Evolutionary conservation across 2,888 invertebrate species (phyloP).

Genomic region (Embidobia sp.): DNA sequence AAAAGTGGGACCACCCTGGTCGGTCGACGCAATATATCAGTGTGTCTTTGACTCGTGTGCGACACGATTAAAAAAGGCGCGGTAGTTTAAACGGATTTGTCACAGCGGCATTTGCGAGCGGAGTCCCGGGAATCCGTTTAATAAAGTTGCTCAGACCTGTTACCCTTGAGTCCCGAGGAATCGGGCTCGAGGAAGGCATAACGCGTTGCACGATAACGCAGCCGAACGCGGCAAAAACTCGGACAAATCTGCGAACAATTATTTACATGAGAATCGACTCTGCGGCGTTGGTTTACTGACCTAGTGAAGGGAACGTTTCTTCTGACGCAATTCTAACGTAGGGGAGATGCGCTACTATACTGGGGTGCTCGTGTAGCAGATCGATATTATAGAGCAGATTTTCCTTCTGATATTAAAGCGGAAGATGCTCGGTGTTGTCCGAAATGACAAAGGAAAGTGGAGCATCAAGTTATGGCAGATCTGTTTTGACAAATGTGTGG

Average conservation of each 20-base stretch:
- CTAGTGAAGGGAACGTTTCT: slow-evolving; percentile 75
- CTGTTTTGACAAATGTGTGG: slow-evolving; percentile 18
- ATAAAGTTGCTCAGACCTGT: slow-evolving; percentile 35
- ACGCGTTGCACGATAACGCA: neutral
- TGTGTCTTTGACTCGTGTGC: slow-evolving; percentile 7
- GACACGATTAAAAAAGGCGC: slow-evolving; percentile 32
- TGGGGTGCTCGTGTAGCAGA: slow-evolving; percentile 70
- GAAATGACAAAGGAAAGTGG: slow-evolving; percentile 18
- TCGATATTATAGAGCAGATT: slow-evolving; percentile 76
- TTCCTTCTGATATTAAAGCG: slow-evolving; percentile 70
- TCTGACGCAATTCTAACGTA: slow-evolving; percentile 77
- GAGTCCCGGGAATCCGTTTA: slow-evolving; percentile 15
- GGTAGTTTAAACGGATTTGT: slow-evolving; percentile 47
- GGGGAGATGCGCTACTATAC: slow-evolving; percentile 72
- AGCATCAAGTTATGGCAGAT: slow-evolving; percentile 18
- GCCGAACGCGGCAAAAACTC: neutral
- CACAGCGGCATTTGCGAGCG: slow-evolving; percentile 25
- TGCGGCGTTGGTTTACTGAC: slow-evolving; percentile 71
- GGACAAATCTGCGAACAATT: slow-evolving; percentile 12
- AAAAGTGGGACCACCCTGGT: slow-evolving; percentile 26
- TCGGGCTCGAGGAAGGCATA: neutral
- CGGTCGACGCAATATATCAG: neutral
- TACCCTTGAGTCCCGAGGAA: slow-evolving; percentile 21
- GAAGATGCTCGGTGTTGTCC: slow-evolving; percentile 57
- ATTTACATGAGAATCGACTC: slow-evolving; percentile 50